phyloP scores from a whole-genome alignment of 2,797 vertebrate species.

The Hozukius guyotensis region DNA sequence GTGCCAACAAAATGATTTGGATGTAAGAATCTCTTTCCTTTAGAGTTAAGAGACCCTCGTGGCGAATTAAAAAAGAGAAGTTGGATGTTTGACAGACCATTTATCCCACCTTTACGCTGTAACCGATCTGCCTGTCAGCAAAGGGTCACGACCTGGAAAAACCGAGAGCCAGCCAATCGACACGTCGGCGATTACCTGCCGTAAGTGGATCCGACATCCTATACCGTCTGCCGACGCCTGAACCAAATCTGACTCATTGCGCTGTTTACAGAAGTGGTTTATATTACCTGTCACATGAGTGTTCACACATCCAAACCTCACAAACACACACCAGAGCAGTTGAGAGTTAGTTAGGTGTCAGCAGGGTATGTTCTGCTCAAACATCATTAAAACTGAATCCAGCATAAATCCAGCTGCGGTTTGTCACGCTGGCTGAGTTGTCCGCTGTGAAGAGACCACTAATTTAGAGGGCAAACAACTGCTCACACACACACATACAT shows the following conservation, averaged over 20 bases:
- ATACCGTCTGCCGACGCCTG: slow-evolving; percentile 47
- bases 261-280: slow-evolving; percentile 68
- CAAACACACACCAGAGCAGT: background rate
- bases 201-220: slow-evolving; percentile 69
- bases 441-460: slow-evolving; percentile 42
- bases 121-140: slow-evolving; percentile 69
- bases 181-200: slow-evolving; percentile 45
- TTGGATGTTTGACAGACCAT: slow-evolving; percentile 31
- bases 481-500: slow-evolving; percentile 3
- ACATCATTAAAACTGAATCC: slow-evolving; percentile 64
- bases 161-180: slow-evolving; percentile 58
- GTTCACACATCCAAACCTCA: slow-evolving; percentile 23
- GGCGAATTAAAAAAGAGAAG: slow-evolving; percentile 47
- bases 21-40: slow-evolving; percentile 5
- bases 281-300: slow-evolving; percentile 52
- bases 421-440: slow-evolving; percentile 40
- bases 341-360: slow-evolving; percentile 45
- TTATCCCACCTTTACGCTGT: slow-evolving; percentile 51
- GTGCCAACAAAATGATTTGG: background rate
- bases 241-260: slow-evolving; percentile 58
- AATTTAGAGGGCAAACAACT: slow-evolving; percentile 40
- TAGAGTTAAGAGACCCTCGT: slow-evolving; percentile 2
- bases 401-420: slow-evolving; percentile 61
- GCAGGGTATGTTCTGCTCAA: slow-evolving; percentile 50
- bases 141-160: slow-evolving; percentile 69